These are phyloP conservation scores for Amblyjoppa proteus DNA, from an alignment of 2,888 invertebrate species.

Conservation along the genomic window DNA sequence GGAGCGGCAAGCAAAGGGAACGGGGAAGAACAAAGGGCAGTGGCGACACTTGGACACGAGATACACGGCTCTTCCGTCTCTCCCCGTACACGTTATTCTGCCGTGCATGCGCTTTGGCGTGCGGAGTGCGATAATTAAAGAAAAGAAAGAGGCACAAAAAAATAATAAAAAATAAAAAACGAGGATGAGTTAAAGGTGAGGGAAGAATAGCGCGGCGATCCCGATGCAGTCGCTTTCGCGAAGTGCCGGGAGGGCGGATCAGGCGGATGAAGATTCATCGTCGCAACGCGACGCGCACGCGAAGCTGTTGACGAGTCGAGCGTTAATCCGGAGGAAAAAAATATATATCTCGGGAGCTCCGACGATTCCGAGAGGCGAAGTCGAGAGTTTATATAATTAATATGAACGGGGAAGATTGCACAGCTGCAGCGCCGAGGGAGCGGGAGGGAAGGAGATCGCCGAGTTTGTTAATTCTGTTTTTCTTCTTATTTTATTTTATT, in stretches of 20 bases:
- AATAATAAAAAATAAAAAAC: neutral
- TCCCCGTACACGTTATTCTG: neutral
- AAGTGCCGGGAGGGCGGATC: neutral
- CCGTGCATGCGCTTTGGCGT: neutral
- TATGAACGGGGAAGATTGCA: constrained; percentile 35
- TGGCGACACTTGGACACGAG: constrained; percentile 42
- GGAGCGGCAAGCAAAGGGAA: constrained; percentile 28
- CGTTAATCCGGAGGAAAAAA: neutral
- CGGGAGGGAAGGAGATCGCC: constrained; percentile 6
- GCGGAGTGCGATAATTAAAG: constrained; percentile 14
- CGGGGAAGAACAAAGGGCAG: constrained; percentile 29
- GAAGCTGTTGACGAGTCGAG: neutral
- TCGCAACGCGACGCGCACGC: neutral
- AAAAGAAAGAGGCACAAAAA: neutral
- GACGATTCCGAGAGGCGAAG: neutral
- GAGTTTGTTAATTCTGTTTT: neutral
- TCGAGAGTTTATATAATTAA: constrained; percentile 40
- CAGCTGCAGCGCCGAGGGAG: constrained; percentile 24
- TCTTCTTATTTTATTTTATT: neutral
- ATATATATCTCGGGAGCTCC: neutral
- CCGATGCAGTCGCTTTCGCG: neutral
- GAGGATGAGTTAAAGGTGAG: constrained; percentile 9
- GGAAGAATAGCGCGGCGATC: neutral
- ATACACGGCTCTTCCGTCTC: neutral
- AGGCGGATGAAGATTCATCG: neutral